A percentile compares a stretch with the other conserved stretches of the same genome.
These are phyloP conservation scores for Strongylocentrotus purpuratus DNA, from an alignment of 35 echinoderm and acorn worm species.

Conservation along the genomic window DNA sequence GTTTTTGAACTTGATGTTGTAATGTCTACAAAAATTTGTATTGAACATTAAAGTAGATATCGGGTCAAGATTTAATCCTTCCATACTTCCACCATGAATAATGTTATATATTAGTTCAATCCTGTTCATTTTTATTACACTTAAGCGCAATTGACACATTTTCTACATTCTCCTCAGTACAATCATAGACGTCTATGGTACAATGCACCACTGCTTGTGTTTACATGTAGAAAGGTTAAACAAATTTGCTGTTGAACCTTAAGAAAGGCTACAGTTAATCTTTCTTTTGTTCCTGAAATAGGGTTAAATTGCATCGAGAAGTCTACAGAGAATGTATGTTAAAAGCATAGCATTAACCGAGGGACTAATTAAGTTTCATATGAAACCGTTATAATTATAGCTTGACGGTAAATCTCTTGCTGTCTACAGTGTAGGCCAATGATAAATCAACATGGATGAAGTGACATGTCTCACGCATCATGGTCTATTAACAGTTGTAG, in stretches of 20 bases:
- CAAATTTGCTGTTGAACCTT: neutral
- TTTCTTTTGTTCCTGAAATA: neutral
- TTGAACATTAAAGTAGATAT: neutral
- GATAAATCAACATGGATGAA: neutral
- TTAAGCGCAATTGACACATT: too few species aligned
- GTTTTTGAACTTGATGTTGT: neutral
- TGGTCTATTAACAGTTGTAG: neutral
- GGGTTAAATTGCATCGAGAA: neutral
- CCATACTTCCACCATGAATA: neutral
- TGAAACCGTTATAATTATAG: neutral
- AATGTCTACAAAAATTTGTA: neutral
- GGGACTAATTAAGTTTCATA: neutral
- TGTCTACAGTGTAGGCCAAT: neutral
- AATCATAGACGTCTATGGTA: too few species aligned
- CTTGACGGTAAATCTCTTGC: neutral
- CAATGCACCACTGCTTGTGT: too few species aligned
- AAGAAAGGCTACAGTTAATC: neutral
- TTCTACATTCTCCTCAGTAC: too few species aligned
- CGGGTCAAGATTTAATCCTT: too few species aligned
- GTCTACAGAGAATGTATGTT: neutral
- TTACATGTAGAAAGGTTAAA: too few species aligned
- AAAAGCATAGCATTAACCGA: neutral
- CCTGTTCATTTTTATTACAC: too few species aligned
- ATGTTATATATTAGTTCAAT: neutral
- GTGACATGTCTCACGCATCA: slow-evolving; percentile 1